Evolutionary conservation across 2,888 invertebrate species (phyloP).

Genomic region (Polietes domitor): DNA sequence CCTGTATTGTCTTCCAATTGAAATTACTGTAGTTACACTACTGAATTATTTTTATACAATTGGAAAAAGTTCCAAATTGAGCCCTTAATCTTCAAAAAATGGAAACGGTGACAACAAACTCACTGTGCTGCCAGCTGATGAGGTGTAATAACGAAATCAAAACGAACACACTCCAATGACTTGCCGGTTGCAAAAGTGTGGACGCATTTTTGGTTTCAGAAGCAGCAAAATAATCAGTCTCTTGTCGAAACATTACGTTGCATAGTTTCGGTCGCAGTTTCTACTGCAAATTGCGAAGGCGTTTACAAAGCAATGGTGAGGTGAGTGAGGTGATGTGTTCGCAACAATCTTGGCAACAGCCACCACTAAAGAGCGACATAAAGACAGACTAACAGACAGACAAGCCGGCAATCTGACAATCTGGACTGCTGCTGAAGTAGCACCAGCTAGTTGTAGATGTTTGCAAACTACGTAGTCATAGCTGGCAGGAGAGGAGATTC

Average conservation of each 20-base stretch:
- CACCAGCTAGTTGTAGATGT: too few relatives aligned
- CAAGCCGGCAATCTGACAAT: background rate
- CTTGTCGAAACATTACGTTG: conserved; percentile 1
- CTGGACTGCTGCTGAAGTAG: background rate
- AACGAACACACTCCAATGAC: conserved; percentile 14
- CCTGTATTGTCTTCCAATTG: too few relatives aligned
- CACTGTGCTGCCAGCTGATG: background rate
- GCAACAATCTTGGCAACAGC: conserved; percentile 47
- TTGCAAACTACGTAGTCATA: too few relatives aligned
- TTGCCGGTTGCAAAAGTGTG: conserved; percentile 38
- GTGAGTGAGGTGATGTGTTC: background rate
- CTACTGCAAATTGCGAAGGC: conserved; percentile 36
- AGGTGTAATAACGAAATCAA: conserved; percentile 46
- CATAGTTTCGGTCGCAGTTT: conserved; percentile 10
- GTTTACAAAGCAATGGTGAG: conserved; percentile 49
- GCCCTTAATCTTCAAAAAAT: too few relatives aligned
- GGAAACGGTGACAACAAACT: background rate
- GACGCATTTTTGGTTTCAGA: conserved; percentile 54
- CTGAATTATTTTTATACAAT: too few relatives aligned
- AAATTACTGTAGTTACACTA: too few relatives aligned
- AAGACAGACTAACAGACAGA: background rate
- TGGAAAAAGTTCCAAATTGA: too few relatives aligned
- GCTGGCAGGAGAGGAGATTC: conserved; percentile 35
- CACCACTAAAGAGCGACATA: background rate
- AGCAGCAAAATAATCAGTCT: conserved; percentile 15